These are phyloP conservation scores for Ectropis grisescens DNA, from an alignment of 1,140 invertebrate genomes.

Conservation along the genomic window DNA sequence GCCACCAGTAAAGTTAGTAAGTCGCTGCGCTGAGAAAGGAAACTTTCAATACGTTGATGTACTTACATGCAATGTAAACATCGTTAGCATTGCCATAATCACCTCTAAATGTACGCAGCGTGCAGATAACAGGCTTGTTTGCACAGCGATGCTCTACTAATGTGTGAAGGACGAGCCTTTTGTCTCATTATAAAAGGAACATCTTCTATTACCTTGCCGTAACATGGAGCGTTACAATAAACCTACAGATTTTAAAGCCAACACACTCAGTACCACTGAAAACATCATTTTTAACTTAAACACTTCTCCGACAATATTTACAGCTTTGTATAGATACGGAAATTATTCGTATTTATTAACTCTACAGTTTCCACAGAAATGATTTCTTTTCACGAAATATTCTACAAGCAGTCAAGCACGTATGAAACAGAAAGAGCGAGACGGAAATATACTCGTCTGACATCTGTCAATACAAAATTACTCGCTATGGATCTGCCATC, in stretches of 20 bases:
- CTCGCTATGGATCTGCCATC: no score
- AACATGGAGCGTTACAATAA: conserved; percentile 19
- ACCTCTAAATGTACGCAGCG: conserved; percentile 44
- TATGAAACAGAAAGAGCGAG: no score
- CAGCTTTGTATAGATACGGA: no score
- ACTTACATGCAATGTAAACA: conserved; percentile 57
- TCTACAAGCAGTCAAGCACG: no score
- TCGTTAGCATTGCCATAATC: conserved; percentile 54
- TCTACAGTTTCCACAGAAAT: no score
- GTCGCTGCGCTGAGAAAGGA: not conserved
- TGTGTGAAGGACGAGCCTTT: conserved; percentile 64
- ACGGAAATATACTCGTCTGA: no score
- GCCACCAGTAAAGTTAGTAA: conserved; percentile 49
- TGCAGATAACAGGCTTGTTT: conserved; percentile 41
- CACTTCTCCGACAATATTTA: no score
- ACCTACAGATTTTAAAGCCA: not conserved
- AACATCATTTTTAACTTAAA: no score
- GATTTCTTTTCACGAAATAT: no score
- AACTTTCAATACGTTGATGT: conserved; percentile 7
- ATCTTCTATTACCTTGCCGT: conserved; percentile 47
- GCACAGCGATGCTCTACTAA: conserved; percentile 56
- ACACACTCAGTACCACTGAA: no score
- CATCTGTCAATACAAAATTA: no score
- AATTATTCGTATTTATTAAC: no score
- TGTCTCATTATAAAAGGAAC: conserved; percentile 43